These are phyloP conservation scores for Drosophila picticornis DNA, from an alignment of 2,888 invertebrate genomes.

Conservation along the genomic window DNA sequence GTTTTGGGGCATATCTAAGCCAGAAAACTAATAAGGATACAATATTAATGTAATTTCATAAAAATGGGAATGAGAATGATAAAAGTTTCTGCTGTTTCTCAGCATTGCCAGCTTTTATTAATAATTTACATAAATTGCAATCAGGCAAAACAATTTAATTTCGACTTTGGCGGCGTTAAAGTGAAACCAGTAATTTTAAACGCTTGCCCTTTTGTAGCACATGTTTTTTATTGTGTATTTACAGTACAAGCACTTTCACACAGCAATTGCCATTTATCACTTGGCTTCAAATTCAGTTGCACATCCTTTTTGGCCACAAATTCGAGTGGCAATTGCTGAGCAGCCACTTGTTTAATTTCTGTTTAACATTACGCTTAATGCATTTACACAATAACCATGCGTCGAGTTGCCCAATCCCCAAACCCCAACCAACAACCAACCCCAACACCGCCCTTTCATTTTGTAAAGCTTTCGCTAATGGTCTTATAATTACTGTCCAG, in stretches of 20 bases:
- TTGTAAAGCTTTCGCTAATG: constrained; percentile 65
- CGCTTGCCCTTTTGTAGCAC: background rate
- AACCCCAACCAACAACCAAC: background rate
- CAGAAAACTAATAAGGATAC: background rate
- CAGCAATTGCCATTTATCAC: constrained; percentile 29
- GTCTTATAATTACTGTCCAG: constrained; percentile 79
- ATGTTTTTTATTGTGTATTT: constrained; percentile 7
- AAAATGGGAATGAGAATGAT: background rate
- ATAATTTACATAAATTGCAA: background rate
- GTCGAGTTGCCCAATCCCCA: constrained; percentile 10
- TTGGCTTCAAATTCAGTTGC: constrained; percentile 40
- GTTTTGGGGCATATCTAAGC: background rate
- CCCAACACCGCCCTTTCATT: background rate
- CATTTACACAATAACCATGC: constrained; percentile 79
- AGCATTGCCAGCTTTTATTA: background rate
- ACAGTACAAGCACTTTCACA: constrained; percentile 6
- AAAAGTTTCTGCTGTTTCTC: background rate
- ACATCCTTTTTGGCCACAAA: constrained; percentile 24
- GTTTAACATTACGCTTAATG: constrained; percentile 77
- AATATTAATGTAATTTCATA: background rate
- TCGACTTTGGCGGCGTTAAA: background rate
- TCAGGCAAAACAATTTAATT: background rate
- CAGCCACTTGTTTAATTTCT: constrained; percentile 68
- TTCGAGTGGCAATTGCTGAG: constrained; percentile 51
- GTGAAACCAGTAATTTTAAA: background rate